Conservation (phyloP, 2,888 invertebrate genomes). For the Ypsolopha scabrella region DNA sequence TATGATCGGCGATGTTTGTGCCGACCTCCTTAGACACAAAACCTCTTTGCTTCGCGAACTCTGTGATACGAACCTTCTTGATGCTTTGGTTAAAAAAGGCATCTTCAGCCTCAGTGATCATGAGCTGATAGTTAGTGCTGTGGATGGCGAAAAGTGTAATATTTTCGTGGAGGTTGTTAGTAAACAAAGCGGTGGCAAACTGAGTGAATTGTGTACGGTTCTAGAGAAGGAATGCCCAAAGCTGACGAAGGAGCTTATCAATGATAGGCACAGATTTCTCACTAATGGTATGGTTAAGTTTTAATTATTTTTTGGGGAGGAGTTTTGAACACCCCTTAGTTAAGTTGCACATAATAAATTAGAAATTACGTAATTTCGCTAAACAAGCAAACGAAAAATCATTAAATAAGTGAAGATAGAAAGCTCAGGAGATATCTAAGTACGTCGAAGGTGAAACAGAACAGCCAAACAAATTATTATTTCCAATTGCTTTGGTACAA, state of each 20-base stretch:
- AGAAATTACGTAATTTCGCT: no score
- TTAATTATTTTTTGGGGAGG: neutral
- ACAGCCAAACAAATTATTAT: no score
- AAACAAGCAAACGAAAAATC: no score
- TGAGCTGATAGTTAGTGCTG: slow-evolving; percentile 60
- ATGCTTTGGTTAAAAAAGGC: slow-evolving; percentile 74
- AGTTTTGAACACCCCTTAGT: no score
- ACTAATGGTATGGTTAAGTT: slow-evolving; percentile 43
- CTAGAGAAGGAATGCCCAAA: slow-evolving; percentile 74
- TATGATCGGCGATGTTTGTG: slow-evolving; percentile 67
- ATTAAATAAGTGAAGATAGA: no score
- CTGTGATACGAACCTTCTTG: slow-evolving; percentile 72
- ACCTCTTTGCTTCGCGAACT: slow-evolving; percentile 72
- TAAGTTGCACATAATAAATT: no score
- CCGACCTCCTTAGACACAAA: slow-evolving; percentile 73
- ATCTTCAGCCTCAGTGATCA: slow-evolving; percentile 73
- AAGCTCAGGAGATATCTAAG: no score
- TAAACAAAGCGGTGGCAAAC: slow-evolving; percentile 71
- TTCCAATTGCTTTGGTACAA: no score
- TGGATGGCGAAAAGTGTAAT: slow-evolving; percentile 66
- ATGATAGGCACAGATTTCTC: slow-evolving; percentile 66
- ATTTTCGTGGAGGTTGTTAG: slow-evolving; percentile 73
- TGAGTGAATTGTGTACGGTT: slow-evolving; percentile 72
- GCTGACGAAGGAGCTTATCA: slow-evolving; percentile 72
- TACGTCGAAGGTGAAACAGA: no score